Conservation (phyloP, 1,140 invertebrate species). For the Planococcus citri region DNA sequence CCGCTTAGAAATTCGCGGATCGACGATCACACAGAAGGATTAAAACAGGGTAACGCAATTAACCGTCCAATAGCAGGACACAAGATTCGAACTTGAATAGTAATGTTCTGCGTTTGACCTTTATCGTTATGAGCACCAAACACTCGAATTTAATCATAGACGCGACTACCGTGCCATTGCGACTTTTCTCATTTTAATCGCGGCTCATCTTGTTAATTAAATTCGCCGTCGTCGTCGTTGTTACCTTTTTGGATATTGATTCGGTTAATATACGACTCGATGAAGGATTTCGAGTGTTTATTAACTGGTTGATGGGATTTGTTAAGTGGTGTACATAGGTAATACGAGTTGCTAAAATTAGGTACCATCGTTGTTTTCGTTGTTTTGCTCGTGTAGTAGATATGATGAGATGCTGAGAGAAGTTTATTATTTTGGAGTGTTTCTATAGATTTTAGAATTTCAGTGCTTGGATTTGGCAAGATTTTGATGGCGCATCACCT, state of each 20-base stretch:
- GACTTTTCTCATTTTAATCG: neutral
- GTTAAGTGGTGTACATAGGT: too few species aligned
- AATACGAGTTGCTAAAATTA: too few species aligned
- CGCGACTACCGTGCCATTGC: neutral
- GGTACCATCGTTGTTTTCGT: too few species aligned
- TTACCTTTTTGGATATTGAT: neutral
- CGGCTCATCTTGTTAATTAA: neutral
- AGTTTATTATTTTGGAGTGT: too few species aligned
- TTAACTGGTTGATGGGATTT: neutral
- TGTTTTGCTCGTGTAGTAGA: too few species aligned
- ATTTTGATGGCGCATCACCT: too few species aligned
- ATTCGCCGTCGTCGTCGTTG: neutral
- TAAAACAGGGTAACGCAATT: constrained; percentile 16
- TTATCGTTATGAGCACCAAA: too few species aligned
- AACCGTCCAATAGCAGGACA: neutral
- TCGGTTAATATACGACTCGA: neutral
- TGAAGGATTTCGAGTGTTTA: neutral
- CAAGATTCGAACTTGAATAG: constrained; percentile 1
- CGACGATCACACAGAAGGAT: constrained; percentile 16
- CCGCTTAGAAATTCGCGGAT: constrained; percentile 12
- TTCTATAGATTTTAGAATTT: too few species aligned
- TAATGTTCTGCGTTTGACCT: neutral
- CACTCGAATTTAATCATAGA: too few species aligned
- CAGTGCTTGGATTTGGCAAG: too few species aligned
- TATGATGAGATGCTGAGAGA: too few species aligned